These are phyloP conservation scores for Spea hammondii DNA, from an alignment of 2,797 vertebrate genomes.

Conservation along the genomic window DNA sequence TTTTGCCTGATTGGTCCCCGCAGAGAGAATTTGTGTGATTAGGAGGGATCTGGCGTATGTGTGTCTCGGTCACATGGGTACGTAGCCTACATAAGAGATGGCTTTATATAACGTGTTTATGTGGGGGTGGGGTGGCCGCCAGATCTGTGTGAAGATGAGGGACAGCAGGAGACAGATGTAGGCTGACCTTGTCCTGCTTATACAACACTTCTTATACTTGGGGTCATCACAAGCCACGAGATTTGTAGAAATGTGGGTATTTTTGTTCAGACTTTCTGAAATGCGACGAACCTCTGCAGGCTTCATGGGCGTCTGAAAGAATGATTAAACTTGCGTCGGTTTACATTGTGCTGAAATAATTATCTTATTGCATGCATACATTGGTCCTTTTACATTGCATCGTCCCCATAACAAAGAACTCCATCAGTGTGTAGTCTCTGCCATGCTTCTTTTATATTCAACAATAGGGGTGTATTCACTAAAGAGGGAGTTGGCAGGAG, in stretches of 20 bases:
- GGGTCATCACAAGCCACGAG: constrained; percentile 31
- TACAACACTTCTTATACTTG: constrained; percentile 29
- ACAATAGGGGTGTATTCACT: no score
- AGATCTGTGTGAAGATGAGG: constrained; percentile 17
- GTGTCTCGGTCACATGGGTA: constrained; percentile 45
- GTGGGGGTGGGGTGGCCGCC: constrained; percentile 22
- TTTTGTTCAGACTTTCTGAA: constrained; percentile 22
- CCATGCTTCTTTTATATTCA: no score
- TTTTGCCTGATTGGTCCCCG: constrained; percentile 37
- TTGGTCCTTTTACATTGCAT: no score
- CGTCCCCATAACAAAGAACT: no score
- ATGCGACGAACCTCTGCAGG: neutral
- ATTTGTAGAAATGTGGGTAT: neutral
- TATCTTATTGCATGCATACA: no score
- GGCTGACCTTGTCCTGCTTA: constrained; percentile 44
- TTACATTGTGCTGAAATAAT: no score
- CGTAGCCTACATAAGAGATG: constrained; percentile 45
- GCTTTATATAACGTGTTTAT: constrained; percentile 49
- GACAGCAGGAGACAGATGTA: constrained; percentile 32
- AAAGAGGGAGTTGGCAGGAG: no score
- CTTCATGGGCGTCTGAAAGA: no score
- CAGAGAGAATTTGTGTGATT: constrained; percentile 48
- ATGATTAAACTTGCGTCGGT: no score
- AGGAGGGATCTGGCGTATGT: constrained; percentile 35
- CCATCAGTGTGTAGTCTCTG: no score